A percentile compares a stretch with the other conserved stretches of the same genome.
These are phyloP conservation scores for Argopecten irradians DNA, from an alignment of 1,140 invertebrate species.

Conservation along the genomic window DNA sequence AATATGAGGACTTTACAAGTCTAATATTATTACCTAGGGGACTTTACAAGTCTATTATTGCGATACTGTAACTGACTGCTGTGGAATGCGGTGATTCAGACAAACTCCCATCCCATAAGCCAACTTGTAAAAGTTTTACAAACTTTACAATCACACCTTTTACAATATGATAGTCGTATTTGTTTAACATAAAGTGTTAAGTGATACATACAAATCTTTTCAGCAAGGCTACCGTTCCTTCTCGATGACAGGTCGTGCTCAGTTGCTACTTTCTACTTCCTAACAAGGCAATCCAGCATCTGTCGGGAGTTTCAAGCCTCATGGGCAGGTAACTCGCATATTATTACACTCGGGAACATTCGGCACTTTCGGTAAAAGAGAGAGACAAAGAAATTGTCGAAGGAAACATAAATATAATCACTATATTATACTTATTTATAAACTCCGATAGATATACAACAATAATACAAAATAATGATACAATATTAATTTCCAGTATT, in stretches of 20 bases:
- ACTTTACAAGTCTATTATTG: slow-evolving; percentile 10
- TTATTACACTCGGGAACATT: too few relatives aligned
- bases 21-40: neutral
- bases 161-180: neutral
- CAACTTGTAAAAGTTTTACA: neutral
- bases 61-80: neutral
- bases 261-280: neutral
- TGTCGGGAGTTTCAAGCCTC: neutral
- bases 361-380: too few relatives aligned
- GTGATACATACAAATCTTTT: neutral
- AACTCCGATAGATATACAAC: too few relatives aligned
- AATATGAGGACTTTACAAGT: too few relatives aligned
- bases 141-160: neutral
- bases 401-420: too few relatives aligned
- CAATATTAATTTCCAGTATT: too few relatives aligned
- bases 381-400: too few relatives aligned
- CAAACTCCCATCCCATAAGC: neutral
- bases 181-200: neutral
- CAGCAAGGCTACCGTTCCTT: neutral
- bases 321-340: neutral
- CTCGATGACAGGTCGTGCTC: neutral
- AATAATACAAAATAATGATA: too few relatives aligned
- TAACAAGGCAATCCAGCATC: slow-evolving; percentile 15
- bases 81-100: slow-evolving; percentile 7
- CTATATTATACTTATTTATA: too few relatives aligned